Conservation (phyloP, 2,888 invertebrate species). For the Parapristionchus giblindavisi region DNA sequence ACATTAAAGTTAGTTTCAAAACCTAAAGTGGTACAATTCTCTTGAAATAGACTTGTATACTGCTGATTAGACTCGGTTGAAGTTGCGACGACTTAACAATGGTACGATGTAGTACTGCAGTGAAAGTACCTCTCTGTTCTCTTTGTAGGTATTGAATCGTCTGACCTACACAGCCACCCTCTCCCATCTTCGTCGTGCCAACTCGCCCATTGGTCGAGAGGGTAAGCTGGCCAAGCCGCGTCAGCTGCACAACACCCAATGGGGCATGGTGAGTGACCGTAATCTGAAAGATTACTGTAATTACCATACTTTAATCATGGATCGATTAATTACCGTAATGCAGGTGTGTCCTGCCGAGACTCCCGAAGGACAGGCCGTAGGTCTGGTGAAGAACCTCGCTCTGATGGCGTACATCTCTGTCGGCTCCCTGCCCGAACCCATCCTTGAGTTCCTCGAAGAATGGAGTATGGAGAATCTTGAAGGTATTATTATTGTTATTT, state of each 20-base stretch:
- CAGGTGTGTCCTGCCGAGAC: slow-evolving; percentile 98
- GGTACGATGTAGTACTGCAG: not conserved
- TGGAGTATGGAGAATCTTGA: slow-evolving; percentile 99
- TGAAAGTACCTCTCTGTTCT: not conserved
- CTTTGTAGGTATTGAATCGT: slow-evolving; percentile 85
- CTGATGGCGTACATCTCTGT: slow-evolving; percentile 99
- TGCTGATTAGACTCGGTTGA: too few relatives aligned
- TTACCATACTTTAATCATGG: slow-evolving; percentile 69
- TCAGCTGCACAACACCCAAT: slow-evolving; percentile 96
- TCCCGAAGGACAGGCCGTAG: slow-evolving; percentile 82
- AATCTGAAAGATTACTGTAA: not conserved
- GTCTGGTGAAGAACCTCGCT: slow-evolving; percentile 96
- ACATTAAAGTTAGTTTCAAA: too few relatives aligned
- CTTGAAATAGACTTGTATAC: too few relatives aligned
- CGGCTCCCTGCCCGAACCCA: slow-evolving; percentile 97
- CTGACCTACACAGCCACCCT: slow-evolving; percentile 97
- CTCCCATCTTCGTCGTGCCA: slow-evolving; percentile 95
- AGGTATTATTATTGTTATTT: slow-evolving; percentile 51
- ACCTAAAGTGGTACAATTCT: too few relatives aligned
- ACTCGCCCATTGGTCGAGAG: slow-evolving; percentile 98
- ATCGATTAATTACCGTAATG: not conserved
- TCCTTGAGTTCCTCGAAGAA: slow-evolving; percentile 99
- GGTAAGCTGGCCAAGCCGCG: slow-evolving; percentile 98
- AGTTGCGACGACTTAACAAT: too few relatives aligned
- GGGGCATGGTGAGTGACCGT: slow-evolving; percentile 79